phyloP scores from a whole-genome alignment of 2,797 vertebrate genomes.

The Schizothorax lantsangensis region DNA sequence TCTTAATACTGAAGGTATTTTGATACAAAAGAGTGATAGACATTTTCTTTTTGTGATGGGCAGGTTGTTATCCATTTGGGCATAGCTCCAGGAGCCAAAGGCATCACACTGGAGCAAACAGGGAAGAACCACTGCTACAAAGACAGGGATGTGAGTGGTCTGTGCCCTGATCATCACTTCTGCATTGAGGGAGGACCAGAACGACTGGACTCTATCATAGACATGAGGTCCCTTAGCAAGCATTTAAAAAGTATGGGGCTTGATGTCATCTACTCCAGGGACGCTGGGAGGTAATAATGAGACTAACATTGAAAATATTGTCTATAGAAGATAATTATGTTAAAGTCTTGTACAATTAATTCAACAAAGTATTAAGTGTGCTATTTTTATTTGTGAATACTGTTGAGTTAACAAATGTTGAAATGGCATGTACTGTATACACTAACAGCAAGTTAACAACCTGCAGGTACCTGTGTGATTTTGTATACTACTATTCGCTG shows the following conservation, averaged over 20 bases:
- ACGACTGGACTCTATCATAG: slow-evolving; percentile 78
- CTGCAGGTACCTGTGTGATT: slow-evolving; percentile 85
- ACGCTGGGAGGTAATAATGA: slow-evolving; percentile 82
- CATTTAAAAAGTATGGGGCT: slow-evolving; percentile 67
- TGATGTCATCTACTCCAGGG: slow-evolving; percentile 80
- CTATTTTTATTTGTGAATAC: background rate
- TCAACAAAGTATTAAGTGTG: background rate
- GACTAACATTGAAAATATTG: background rate
- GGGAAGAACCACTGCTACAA: slow-evolving; percentile 85
- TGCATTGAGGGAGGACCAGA: slow-evolving; percentile 81
- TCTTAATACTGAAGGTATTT: background rate
- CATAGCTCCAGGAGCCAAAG: slow-evolving; percentile 74
- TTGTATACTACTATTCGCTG: slow-evolving; percentile 83
- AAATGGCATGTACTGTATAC: background rate
- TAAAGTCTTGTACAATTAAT: background rate
- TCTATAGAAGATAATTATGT: background rate
- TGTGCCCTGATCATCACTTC: slow-evolving; percentile 74
- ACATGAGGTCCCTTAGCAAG: slow-evolving; percentile 79
- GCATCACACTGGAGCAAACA: slow-evolving; percentile 83
- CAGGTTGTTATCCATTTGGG: slow-evolving; percentile 85
- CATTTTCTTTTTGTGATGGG: slow-evolving; percentile 23
- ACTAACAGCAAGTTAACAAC: slow-evolving; percentile 16
- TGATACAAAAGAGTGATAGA: background rate
- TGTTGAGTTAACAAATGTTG: background rate
- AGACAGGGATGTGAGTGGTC: slow-evolving; percentile 79